phyloP scores from a whole-genome alignment of 2,113 vertebrate species.

The Uropsilus gracilis region DNA sequence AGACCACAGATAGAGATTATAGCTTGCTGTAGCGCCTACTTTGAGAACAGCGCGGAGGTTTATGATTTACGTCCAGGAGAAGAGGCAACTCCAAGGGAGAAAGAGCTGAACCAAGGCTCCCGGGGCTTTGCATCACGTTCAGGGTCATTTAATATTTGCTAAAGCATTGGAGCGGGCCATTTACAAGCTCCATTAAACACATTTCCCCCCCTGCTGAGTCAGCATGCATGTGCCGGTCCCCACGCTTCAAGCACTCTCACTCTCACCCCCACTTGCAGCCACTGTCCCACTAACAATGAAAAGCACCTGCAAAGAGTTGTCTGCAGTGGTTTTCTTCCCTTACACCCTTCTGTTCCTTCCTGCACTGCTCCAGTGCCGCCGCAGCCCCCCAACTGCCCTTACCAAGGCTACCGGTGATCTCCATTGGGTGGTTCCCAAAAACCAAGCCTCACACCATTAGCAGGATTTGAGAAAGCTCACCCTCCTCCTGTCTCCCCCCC shows the following conservation, averaged over 20 bases:
- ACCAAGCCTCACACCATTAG: neutral
- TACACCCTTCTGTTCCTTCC: neutral
- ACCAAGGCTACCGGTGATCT: neutral
- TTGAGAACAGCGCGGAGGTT: neutral
- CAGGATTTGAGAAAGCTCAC: neutral
- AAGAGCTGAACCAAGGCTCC: neutral
- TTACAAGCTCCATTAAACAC: neutral
- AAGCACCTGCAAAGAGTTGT: neutral
- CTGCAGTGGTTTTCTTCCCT: neutral
- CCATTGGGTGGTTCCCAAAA: neutral
- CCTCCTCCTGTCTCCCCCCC: too few species aligned
- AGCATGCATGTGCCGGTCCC: rapidly evolving
- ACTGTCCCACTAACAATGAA: neutral
- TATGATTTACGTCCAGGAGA: neutral
- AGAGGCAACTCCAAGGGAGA: neutral
- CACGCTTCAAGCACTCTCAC: neutral
- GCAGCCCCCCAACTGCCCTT: neutral
- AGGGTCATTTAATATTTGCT: neutral
- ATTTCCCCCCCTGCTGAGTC: neutral
- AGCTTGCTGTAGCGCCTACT: neutral
- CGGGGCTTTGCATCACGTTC: neutral
- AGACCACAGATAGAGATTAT: neutral
- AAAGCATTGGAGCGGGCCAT: neutral
- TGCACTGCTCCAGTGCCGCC: neutral
- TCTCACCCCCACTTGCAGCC: neutral